These are phyloP conservation scores for Taphrorychus bicolor DNA, from an alignment of 2,888 invertebrate genomes.

Conservation along the genomic window DNA sequence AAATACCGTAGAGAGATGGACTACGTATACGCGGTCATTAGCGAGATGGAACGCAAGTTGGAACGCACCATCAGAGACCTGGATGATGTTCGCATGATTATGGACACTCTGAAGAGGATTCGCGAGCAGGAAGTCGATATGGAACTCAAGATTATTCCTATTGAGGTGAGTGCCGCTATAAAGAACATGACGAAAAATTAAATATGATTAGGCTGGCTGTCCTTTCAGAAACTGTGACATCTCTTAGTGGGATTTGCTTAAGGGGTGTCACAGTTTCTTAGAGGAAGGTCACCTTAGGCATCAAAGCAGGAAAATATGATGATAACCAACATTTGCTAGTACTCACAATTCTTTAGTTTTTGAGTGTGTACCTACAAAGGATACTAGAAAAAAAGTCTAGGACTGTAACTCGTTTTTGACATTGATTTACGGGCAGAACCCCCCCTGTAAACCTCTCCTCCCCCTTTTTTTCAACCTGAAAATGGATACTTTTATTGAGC, in stretches of 20 bases:
- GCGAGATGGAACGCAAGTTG: constrained; percentile 89
- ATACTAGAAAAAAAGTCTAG: no score
- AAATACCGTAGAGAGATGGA: constrained; percentile 93
- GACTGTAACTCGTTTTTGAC: no score
- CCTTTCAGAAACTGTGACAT: constrained; percentile 37
- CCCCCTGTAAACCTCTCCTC: no score
- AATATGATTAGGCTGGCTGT: background rate
- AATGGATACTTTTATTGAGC: no score
- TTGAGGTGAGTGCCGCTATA: constrained; percentile 69
- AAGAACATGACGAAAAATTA: background rate
- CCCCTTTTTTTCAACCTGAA: no score
- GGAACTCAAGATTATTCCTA: constrained; percentile 91
- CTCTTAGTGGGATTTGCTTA: constrained; percentile 13
- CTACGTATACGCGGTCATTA: constrained; percentile 90
- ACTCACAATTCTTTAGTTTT: no score
- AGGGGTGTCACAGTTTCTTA: constrained; percentile 37
- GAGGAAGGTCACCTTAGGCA: no score
- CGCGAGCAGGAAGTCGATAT: constrained; percentile 95
- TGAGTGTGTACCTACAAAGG: no score
- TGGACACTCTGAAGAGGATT: constrained; percentile 93
- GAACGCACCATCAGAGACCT: constrained; percentile 89
- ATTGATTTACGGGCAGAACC: no score
- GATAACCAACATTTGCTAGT: no score
- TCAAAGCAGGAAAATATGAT: no score
- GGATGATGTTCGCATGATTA: constrained; percentile 92